A percentile compares a stretch with the other conserved stretches of the same genome.
Conservation (phyloP, 2,113 vertebrate species). For the Cercopithecus mona region DNA sequence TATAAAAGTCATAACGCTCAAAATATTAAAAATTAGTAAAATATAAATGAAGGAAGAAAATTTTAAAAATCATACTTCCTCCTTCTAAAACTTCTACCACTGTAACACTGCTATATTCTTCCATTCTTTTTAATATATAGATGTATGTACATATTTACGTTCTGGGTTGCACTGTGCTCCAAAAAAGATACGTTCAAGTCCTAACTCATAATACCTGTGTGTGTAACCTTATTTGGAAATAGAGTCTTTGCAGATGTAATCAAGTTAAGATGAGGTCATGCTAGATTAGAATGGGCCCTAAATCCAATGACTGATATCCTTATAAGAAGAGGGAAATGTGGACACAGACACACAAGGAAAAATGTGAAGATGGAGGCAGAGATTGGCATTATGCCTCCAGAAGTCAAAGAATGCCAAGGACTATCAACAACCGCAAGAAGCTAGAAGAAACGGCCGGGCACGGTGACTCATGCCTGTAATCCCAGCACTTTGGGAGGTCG, state of each 20-base stretch:
- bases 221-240: neutral
- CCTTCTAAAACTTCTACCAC: neutral
- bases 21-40: conserved; percentile 12
- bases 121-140: neutral
- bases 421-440: neutral
- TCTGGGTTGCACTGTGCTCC: neutral
- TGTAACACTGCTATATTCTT: neutral
- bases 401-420: neutral
- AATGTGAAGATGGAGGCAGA: neutral
- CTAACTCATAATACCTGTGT: neutral
- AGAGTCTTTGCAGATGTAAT: neutral
- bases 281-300: neutral
- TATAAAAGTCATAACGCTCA: neutral
- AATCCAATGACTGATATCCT: neutral
- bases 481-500: too few relatives aligned
- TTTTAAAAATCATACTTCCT: neutral
- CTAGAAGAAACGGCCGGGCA: neutral
- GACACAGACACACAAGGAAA: neutral
- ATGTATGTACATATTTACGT: neutral
- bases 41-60: conserved; percentile 11
- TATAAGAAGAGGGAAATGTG: neutral
- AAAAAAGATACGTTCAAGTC: neutral
- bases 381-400: neutral
- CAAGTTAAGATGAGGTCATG: neutral
- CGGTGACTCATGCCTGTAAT: too few relatives aligned